Conservation (phyloP, 2,113 vertebrate species). For the Pelecanoides urinatrix region DNA sequence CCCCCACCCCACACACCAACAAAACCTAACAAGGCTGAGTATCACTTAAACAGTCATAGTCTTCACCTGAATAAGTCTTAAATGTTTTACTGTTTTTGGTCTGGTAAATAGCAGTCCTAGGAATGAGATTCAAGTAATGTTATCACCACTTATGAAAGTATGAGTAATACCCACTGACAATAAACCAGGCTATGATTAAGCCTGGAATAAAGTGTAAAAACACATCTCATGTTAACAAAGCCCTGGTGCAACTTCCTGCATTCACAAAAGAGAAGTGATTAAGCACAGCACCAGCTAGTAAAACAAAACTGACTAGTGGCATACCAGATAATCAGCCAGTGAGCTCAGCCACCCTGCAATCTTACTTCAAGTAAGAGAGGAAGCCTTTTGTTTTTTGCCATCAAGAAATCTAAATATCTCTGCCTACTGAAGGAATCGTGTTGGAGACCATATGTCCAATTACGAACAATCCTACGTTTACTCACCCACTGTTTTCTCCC, state of each 20-base stretch:
- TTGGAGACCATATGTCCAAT: slow-evolving; percentile 31
- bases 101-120: not conserved
- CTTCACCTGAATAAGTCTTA: not conserved
- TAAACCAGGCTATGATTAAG: slow-evolving; percentile 49
- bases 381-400: not conserved
- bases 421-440: slow-evolving; percentile 12
- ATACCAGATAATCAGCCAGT: not conserved
- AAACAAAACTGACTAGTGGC: not conserved
- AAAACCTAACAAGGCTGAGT: not conserved
- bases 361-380: not conserved
- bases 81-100: not conserved
- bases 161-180: slow-evolving; percentile 34
- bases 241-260: not conserved
- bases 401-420: not conserved
- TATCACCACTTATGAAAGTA: not conserved
- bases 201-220: slow-evolving; percentile 1
- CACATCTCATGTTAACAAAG: not conserved
- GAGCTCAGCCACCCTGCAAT: not conserved
- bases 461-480: not conserved
- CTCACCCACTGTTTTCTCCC: slow-evolving; percentile 46
- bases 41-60: not conserved
- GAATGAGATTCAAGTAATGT: not conserved
- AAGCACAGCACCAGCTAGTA: not conserved
- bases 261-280: not conserved
- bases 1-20: no score